Conservation (phyloP, 1,140 invertebrate genomes). For the Lethocerus indicus region DNA sequence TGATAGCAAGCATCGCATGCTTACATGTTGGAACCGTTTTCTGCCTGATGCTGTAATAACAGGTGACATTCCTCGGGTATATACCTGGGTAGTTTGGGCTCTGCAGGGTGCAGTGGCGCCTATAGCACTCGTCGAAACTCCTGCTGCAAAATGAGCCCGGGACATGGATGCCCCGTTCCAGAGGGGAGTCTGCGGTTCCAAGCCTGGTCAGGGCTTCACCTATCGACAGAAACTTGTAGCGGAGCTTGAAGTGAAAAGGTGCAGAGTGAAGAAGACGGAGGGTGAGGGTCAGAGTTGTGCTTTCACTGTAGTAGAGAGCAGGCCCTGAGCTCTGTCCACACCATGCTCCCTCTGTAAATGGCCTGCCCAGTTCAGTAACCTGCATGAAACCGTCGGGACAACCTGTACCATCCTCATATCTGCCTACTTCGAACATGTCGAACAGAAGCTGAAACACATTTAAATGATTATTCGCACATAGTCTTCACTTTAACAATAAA, state of each 20-base stretch:
- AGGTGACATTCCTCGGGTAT: constrained; percentile 75
- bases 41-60: constrained; percentile 61
- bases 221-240: constrained; percentile 54
- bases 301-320: constrained; percentile 72
- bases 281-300: constrained; percentile 60
- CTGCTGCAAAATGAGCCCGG: constrained; percentile 75
- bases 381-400: constrained; percentile 75
- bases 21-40: constrained; percentile 71
- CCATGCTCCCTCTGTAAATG: constrained; percentile 70
- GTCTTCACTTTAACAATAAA: too few relatives aligned
- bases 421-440: constrained; percentile 64
- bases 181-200: constrained; percentile 45
- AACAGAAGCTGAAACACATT: constrained; percentile 48
- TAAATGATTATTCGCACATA: too few relatives aligned
- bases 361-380: constrained; percentile 57
- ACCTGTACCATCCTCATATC: constrained; percentile 43
- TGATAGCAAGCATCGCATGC: constrained; percentile 71
- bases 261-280: constrained; percentile 50
- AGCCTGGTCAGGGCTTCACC: constrained; percentile 59
- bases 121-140: constrained; percentile 72
- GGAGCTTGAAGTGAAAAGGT: constrained; percentile 47
- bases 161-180: constrained; percentile 55
- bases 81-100: constrained; percentile 83
- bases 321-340: constrained; percentile 54
- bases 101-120: constrained; percentile 53